Evolutionary conservation across 1,140 invertebrate species (phyloP), one percentile per base, ranked within the genome.

Genomic region (Drosophila pectinifera): DNA sequence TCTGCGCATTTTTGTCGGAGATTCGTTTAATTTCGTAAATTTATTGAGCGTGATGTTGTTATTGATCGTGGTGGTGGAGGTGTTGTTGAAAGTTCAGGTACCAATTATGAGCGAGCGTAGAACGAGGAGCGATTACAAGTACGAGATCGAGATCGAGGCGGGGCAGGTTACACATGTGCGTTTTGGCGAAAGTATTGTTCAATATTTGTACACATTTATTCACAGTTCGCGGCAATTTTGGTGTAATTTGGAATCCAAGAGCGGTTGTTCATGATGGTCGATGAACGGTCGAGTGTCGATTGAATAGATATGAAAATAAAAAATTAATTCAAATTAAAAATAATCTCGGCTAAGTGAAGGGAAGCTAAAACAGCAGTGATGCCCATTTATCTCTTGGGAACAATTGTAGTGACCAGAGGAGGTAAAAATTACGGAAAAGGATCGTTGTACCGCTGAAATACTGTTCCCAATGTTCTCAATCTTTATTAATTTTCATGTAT

Each of bases 1-100:
- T 93, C 94, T 94, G 93, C 55, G 24, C 34, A 54, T 62, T 18
- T 26, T 42, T 26, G 46, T 55, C 43, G 53, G 72, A 36, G 46
- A 72, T 77, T n/a, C n/a, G 62, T 38, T 31, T 55, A 10, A 26
- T 45, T 62, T 28, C 24, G 11, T 43, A 24, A 51, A 51, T 61
- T 64, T 70, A 58, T 75, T 74, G 78, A 69, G 53, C 59, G 73
- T 63, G 45, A 39, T 68, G 43, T 73, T 65, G 82, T 69, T 51
- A 68, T 70, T 63, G 48, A 61, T 28, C 91, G 88, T 92, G 91
- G 13, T 31, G 55, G 53, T 28, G 80, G 65, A 39, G 78, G 65
- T 77, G 57, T 55, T 92, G 91, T 93, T 92, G 48, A 53, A 65
- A 73, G 73, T 78, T 61, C 55, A 39, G 56, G 36, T 34, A 53